Base-by-base conservation (phyloP, 2,113 vertebrate genomes). In the Platycercus adscitus region DNA sequence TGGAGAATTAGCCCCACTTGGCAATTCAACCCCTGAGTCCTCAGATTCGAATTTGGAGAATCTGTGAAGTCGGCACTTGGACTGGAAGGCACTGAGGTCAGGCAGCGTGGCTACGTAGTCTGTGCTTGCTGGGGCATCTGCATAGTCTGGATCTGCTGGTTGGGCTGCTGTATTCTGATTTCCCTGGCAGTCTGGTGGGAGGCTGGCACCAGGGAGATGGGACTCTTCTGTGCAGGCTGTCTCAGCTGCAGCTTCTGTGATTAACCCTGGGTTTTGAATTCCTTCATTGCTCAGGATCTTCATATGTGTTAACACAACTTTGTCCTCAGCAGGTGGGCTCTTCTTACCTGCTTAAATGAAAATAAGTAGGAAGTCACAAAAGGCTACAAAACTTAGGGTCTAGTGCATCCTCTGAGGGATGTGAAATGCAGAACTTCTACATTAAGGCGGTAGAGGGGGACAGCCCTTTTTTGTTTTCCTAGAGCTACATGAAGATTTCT, bases 31-130 rank as follows among this genome's bases (percentile, higher is more conserved):
- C 23, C 98, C 98, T 0, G 98, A 99, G 95, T 99, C 99, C 92
- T 99, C 98, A 0, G 98, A 99, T 94, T 99, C 99, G 95, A 98
- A 98, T 96, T 99, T 99, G 95, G 98, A 98, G 65, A 98, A 93
- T 82, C 97, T 96, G 7, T 97, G 96, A 41, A 98, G 97, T 33
- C 46, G 84, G 46, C 93, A 83, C 93, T 97, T 91, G 96, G 96
- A 81, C 95, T 92, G 93, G 0, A 91, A 95, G n/a, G 81, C 2
- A 1, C 50, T 85, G 79, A 97, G 78, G 49, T 95, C 96, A 11
- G 98, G 96, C 70, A 98, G 96, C 3, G 97, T 86, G 31, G 97
- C 94, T 82, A 98, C 86, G 39, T 81, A 97, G 87, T 98, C 97
- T 4, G 93, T 87, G 91, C 91, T 93, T 84, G 81, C 61, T 10